Conservation (phyloP, 37 sponge, comb jelly and placozoan genomes). For the Hormiphora californensis region DNA sequence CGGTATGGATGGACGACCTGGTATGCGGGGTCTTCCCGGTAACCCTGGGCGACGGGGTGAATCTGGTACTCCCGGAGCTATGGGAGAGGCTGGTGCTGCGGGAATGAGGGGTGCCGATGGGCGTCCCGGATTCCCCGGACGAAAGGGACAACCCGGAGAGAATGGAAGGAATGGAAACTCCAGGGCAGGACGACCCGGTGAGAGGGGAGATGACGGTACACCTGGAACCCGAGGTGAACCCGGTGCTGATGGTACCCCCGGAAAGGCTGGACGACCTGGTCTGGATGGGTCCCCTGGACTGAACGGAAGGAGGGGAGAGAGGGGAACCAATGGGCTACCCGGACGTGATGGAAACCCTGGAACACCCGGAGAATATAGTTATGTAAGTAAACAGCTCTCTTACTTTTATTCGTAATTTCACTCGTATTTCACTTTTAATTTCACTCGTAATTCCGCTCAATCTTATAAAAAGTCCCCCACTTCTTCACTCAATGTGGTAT, state of each 20-base stretch:
- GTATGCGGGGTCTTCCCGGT: not conserved
- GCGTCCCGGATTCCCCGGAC: not conserved
- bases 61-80: not conserved
- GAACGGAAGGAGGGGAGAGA: not conserved
- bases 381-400: no score
- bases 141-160: not conserved
- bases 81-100: not conserved
- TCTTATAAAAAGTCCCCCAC: no score
- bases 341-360: not conserved
- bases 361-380: not conserved
- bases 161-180: not conserved
- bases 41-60: not conserved
- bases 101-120: not conserved
- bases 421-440: no score
- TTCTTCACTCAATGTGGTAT: no score
- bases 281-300: not conserved
- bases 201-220: not conserved
- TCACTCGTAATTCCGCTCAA: no score
- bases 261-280: not conserved
- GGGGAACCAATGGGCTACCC: not conserved
- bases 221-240: not conserved
- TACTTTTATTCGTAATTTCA: no score
- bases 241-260: not conserved
- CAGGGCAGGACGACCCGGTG: not conserved
- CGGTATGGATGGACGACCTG: not conserved